Evolutionary conservation across 1,140 invertebrate genomes (phyloP), one percentile per base, ranked within the genome.

Genomic region (Trichomalopsis sarcophagae): DNA sequence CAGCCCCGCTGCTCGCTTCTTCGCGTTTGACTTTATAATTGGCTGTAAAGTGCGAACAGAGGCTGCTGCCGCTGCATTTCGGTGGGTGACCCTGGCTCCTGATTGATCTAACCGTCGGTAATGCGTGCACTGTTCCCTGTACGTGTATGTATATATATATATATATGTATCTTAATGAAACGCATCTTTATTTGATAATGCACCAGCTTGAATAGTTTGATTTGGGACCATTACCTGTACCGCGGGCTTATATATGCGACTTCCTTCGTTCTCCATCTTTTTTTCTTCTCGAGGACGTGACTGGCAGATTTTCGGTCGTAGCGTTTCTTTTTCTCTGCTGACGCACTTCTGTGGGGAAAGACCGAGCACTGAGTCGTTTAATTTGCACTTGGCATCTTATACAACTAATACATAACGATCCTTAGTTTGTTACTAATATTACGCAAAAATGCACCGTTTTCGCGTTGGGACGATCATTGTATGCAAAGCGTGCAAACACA

Each of bases 21-120:
- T 7, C 55, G 55, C 6, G 9, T 77, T 75, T 82, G 50, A 82
- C 71, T 69, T 66, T 83, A 69, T 83, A 83, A 83, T 83, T 83
- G 71, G 33, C 75, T 69, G 76, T n/a, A 44, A 44, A 83, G 73
- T 77, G 86, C 75, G 86, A 62, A n/a, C 27, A 40, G 76, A n/a
- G 55, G 55, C 55, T 62, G 55, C 13, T 21, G 55, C 55, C 5
- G 21, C 17, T 62, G 50, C 69, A 55, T 82, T 77, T 79, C 36
- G 74, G 77, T 87, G 78, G 66, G 85, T 86, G 77, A 62, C 55
- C 55, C 55, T 62, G 55, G 86, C 85, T 71, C 84, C 86, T 86
- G 86, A 88, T 86, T 84, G 86, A 71, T 73, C 77, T 82, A 85
- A 75, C 74, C 69, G 44, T 73, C 47, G 73, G 33, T 81, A 40